phyloP scores from a whole-genome alignment of 2,797 vertebrate species.

The Muraenolepis orangiensis region DNA sequence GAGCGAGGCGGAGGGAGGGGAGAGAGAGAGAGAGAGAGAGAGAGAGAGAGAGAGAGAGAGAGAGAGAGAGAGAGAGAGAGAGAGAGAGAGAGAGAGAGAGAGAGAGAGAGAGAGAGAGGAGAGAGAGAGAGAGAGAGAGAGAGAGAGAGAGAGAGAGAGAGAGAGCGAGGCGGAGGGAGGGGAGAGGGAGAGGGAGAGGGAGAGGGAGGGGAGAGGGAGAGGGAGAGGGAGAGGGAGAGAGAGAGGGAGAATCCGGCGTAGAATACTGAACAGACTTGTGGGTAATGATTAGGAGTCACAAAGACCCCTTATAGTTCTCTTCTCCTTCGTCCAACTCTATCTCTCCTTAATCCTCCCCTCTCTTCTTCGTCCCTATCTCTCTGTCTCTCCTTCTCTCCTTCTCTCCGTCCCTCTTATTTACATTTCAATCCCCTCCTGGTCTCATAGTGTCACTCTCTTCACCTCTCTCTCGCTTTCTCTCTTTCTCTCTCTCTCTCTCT shows the following conservation, averaged over 20 bases:
- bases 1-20: too few species aligned
- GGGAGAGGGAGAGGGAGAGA: too few species aligned
- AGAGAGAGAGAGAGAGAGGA: too few species aligned
- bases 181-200: too few species aligned
- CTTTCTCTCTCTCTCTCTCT: background rate
- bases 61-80: too few species aligned
- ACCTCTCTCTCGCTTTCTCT: background rate
- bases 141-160: too few species aligned
- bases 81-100: background rate
- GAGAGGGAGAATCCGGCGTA: slow-evolving; percentile 20
- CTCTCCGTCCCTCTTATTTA: background rate
- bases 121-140: too few species aligned
- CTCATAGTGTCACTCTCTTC: background rate
- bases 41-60: too few species aligned
- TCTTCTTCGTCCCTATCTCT: background rate
- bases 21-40: too few species aligned
- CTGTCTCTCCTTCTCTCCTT: background rate
- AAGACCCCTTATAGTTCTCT: slow-evolving; percentile 37
- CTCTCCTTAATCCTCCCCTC: background rate
- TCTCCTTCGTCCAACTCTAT: background rate
- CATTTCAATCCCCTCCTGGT: background rate
- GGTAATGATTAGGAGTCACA: slow-evolving; percentile 39
- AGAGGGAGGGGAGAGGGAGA: too few species aligned
- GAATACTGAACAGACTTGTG: slow-evolving; percentile 53
- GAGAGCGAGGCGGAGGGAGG: too few species aligned